Percentiles rank a stretch among this genome's conserved stretches.
These are phyloP conservation scores for Leptinotarsa juncta DNA, from an alignment of 2,888 invertebrate species.

Conservation along the genomic window DNA sequence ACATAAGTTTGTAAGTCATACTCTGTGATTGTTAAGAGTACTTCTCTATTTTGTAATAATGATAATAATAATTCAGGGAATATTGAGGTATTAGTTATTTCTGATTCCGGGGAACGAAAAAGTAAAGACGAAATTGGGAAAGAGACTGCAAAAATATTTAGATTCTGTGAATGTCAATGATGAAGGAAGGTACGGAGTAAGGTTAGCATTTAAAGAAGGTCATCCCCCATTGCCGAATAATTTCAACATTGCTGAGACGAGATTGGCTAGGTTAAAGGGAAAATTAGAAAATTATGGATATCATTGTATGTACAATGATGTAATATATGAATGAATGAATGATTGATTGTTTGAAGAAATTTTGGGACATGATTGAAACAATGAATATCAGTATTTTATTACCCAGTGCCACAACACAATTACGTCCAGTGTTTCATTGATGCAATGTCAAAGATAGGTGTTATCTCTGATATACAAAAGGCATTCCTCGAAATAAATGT, in stretches of 20 bases:
- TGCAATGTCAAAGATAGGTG: too few species aligned
- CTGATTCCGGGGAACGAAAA: background rate
- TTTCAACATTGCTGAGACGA: background rate
- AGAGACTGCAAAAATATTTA: background rate
- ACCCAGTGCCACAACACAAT: too few species aligned
- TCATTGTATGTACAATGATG: background rate
- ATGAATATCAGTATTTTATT: too few species aligned
- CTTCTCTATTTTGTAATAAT: background rate
- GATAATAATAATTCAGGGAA: background rate
- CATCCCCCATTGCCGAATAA: constrained; percentile 6
- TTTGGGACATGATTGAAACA: too few species aligned
- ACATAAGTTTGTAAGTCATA: background rate
- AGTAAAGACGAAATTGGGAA: background rate
- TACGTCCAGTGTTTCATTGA: too few species aligned
- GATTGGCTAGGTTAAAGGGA: background rate
- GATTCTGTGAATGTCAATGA: background rate
- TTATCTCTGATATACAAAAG: too few species aligned
- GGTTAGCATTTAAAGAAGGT: constrained; percentile 1
- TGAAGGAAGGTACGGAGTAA: constrained; percentile 7
- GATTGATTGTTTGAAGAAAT: background rate
- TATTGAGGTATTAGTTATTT: background rate
- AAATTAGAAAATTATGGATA: background rate
- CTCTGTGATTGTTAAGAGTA: background rate
- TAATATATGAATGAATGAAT: background rate
- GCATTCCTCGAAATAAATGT: too few species aligned